These are phyloP conservation scores for Crotophaga sulcirostris DNA, from an alignment of 2,113 vertebrate species.

Conservation along the genomic window DNA sequence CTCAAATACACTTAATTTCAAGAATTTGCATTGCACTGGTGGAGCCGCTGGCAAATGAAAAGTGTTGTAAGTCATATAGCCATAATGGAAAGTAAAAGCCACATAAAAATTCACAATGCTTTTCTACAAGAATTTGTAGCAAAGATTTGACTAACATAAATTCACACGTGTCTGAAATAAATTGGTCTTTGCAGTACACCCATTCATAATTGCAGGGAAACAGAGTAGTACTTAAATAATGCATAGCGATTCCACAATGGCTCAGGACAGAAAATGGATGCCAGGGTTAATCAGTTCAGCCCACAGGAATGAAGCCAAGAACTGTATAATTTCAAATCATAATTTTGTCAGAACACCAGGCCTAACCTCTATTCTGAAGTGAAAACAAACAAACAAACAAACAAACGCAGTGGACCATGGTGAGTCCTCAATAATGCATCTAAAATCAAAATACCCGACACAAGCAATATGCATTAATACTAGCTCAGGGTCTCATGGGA, in stretches of 20 bases:
- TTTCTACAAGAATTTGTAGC: background rate
- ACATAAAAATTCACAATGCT: background rate
- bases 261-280: background rate
- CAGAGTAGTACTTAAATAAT: background rate
- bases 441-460: background rate
- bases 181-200: background rate
- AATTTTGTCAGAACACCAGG: background rate
- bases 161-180: background rate
- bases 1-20: background rate
- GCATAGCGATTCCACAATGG: background rate
- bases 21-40: background rate
- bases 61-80: background rate
- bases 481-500: background rate
- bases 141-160: background rate
- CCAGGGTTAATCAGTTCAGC: background rate
- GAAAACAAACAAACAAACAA: background rate
- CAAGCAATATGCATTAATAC: background rate
- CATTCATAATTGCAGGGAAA: background rate
- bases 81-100: background rate
- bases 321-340: background rate
- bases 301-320: background rate
- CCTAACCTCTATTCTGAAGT: background rate
- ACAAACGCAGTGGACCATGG: rapidly evolving
- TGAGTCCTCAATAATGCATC: background rate
- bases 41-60: background rate